Base-by-base conservation (phyloP, 2,113 vertebrate genomes). In the Echinops telfairi region DNA sequence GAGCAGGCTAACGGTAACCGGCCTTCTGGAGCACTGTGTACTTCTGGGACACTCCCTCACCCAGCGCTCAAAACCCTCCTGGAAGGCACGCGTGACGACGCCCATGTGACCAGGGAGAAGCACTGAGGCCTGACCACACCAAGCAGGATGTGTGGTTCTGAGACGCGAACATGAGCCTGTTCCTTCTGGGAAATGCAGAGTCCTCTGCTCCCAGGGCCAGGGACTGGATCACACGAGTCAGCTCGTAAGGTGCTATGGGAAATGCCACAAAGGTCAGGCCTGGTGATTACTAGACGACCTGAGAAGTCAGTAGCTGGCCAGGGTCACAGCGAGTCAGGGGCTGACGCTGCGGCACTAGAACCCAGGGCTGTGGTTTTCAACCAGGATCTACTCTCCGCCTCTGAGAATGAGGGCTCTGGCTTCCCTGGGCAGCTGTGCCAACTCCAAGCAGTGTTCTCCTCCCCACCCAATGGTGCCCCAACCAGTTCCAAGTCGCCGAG, bases 401-500 rank as follows among this genome's bases (percentile, higher is more conserved):
- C 78, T 36, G 62, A 33, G 43, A 86, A 76, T 1, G 12, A 17
- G 27, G 27, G 25, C 9, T 6, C 10, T 14, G 1, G 5, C 14
- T 3, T 3, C 17, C 14, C 12, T 0, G 0, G 23, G 36, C 36
- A 6, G 5, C 58, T 25, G 57, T 27, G 70, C 22, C 3, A 27
- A 31, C 16, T 4, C 38, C 5, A 25, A 25, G 19, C 0, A 1
- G 15, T 14, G 2, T 11, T 6, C 57, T 0, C 22, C 47, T 7
- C 47, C n/a, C n/a, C 38, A 70, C n/a, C n/a, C 38, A 70, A 58
- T 25, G 25, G 58, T 2, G 75, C 38, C n/a, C 40, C 6, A 76
- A 38, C 27, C 57, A 66, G 25, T 2, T 12, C 2, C 23, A 71
- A 38, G 31, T n/a, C 36, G 75, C 76, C 19, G 76, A 78, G 76